Conservation (phyloP, 2,797 vertebrate genomes). For the Notamacropus eugenii region DNA sequence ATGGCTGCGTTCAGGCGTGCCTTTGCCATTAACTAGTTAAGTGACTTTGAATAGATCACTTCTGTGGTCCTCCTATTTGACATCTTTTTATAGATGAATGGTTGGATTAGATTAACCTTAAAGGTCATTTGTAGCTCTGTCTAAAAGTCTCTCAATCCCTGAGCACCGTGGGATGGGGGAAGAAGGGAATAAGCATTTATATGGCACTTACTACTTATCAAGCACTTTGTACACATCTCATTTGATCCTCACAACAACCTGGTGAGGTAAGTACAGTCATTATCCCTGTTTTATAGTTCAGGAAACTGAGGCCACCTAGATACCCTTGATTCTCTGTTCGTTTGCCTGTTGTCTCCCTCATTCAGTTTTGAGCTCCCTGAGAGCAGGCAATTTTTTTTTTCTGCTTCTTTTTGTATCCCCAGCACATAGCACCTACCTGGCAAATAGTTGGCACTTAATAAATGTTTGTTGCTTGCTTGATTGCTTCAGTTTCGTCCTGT, state of each 20-base stretch:
- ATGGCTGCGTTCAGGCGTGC: background rate
- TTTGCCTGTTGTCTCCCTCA: background rate
- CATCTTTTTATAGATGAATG: background rate
- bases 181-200: background rate
- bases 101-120: background rate
- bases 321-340: background rate
- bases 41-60: background rate
- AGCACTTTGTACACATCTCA: background rate
- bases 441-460: background rate
- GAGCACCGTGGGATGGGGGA: background rate
- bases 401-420: background rate
- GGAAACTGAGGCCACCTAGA: background rate
- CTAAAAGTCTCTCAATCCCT: background rate
- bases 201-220: background rate
- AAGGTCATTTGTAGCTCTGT: background rate
- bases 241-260: background rate
- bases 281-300: background rate
- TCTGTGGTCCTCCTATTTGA: background rate
- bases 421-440: background rate
- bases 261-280: background rate
- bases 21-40: background rate
- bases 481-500: background rate
- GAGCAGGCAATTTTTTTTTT: background rate
- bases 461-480: background rate
- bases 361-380: background rate